These are phyloP conservation scores for Corythoichthys intestinalis DNA, from an alignment of 2,113 vertebrate species.

Conservation along the genomic window DNA sequence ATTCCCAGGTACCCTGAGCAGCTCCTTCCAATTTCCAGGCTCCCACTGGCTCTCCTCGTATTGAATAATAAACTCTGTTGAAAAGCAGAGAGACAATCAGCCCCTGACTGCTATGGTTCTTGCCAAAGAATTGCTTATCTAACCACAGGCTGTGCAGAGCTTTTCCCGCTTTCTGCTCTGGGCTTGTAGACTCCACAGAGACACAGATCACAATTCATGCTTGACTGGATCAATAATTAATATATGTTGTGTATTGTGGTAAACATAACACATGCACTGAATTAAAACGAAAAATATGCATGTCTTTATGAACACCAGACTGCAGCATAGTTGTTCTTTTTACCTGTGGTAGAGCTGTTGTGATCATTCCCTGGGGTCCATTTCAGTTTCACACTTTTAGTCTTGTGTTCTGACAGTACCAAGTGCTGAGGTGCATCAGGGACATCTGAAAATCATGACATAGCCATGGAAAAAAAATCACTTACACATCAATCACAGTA, in stretches of 20 bases:
- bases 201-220: conserved; percentile 39
- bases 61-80: conserved; percentile 86
- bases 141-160: conserved; percentile 42
- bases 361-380: conserved; percentile 85
- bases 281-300: conserved; percentile 4
- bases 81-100: conserved; percentile 42
- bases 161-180: conserved; percentile 30
- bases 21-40: conserved; percentile 82
- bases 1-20: conserved; percentile 70
- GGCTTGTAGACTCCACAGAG: conserved; percentile 26
- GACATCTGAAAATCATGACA: conserved; percentile 75
- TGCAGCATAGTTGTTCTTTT: conserved; percentile 14
- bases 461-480: conserved; percentile 20
- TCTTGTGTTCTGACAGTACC: conserved; percentile 79
- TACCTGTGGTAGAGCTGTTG: conserved; percentile 87
- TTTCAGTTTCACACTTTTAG: conserved; percentile 80
- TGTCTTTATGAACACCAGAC: conserved; percentile 12
- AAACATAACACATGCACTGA: conserved; percentile 24
- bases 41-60: conserved; percentile 84
- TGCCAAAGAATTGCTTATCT: conserved; percentile 43
- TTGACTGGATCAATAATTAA: conserved; percentile 44
- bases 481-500: conserved; percentile 26
- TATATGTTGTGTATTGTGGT: conserved; percentile 26
- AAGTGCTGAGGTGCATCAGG: conserved; percentile 82
- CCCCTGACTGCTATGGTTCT: conserved; percentile 16